Evolutionary conservation across 2,888 invertebrate species (phyloP).

Genomic region (Chelonus formosanus): DNA sequence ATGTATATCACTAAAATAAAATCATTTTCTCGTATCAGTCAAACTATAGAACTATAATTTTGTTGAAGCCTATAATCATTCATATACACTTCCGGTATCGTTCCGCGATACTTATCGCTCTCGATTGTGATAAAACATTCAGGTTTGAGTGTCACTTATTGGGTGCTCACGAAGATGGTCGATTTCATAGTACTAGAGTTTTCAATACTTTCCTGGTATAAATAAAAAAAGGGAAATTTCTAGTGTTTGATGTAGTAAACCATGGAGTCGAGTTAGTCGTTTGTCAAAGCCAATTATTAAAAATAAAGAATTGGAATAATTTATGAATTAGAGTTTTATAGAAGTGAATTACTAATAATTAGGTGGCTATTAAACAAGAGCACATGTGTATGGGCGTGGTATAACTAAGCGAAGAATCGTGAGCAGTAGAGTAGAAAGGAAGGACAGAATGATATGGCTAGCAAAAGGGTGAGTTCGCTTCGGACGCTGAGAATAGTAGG

Average conservation of each 20-base stretch:
- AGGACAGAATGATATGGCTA: constrained; percentile 37
- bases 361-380: constrained; percentile 46
- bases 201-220: constrained; percentile 1
- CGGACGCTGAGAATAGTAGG: constrained; percentile 56
- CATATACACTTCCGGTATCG: too few species aligned
- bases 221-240: neutral
- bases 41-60: too few species aligned
- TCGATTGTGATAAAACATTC: too few species aligned
- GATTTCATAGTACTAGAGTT: neutral
- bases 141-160: neutral
- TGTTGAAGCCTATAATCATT: too few species aligned
- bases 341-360: constrained; percentile 51
- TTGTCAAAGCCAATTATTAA: neutral
- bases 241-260: neutral
- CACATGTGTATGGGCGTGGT: constrained; percentile 29
- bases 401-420: constrained; percentile 20
- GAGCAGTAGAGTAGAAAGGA: constrained; percentile 29
- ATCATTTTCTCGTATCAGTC: too few species aligned
- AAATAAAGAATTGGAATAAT: neutral
- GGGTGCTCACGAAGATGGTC: constrained; percentile 17
- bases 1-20: too few species aligned
- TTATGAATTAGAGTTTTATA: constrained; percentile 2
- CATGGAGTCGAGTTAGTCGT: constrained; percentile 21
- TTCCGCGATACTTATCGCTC: too few species aligned
- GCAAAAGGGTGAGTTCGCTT: constrained; percentile 46